Evolutionary conservation across 2,797 vertebrate species (phyloP).

Genomic region (Helostoma temminkii): DNA sequence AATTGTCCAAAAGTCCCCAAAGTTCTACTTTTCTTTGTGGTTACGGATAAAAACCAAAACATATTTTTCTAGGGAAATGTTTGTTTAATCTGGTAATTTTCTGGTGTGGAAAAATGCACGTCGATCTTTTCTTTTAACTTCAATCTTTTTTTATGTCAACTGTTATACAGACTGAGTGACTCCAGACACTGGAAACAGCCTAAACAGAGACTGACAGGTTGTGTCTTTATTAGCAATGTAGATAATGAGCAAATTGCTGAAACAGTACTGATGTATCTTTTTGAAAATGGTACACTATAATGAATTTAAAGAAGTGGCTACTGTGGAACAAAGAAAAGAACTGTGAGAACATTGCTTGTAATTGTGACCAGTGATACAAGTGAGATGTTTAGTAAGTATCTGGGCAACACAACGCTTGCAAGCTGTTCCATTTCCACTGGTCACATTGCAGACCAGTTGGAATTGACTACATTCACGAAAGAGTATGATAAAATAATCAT

Average conservation of each 20-base stretch:
- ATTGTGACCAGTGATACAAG: neutral
- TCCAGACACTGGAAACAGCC: too few relatives aligned
- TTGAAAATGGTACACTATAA: neutral
- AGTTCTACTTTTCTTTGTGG: neutral
- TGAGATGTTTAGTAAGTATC: neutral
- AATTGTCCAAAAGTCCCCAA: neutral
- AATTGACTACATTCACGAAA: too few relatives aligned
- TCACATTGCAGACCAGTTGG: slow-evolving; percentile 1
- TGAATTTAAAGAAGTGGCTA: slow-evolving; percentile 15
- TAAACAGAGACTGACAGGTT: too few relatives aligned
- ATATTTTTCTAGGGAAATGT: neutral
- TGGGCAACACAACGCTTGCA: slow-evolving; percentile 1
- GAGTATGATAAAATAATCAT: too few relatives aligned
- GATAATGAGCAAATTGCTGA: neutral
- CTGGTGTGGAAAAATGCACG: neutral
- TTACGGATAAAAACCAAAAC: too few relatives aligned
- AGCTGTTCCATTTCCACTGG: neutral
- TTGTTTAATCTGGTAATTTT: neutral
- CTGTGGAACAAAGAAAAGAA: slow-evolving; percentile 29
- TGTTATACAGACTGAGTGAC: too few relatives aligned
- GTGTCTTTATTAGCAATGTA: neutral
- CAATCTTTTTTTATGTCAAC: too few relatives aligned
- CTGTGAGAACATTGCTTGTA: neutral
- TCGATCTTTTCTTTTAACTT: too few relatives aligned
- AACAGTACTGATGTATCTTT: neutral